phyloP scores from a whole-genome alignment of 2,113 vertebrate species.

The Cathartes aura region DNA sequence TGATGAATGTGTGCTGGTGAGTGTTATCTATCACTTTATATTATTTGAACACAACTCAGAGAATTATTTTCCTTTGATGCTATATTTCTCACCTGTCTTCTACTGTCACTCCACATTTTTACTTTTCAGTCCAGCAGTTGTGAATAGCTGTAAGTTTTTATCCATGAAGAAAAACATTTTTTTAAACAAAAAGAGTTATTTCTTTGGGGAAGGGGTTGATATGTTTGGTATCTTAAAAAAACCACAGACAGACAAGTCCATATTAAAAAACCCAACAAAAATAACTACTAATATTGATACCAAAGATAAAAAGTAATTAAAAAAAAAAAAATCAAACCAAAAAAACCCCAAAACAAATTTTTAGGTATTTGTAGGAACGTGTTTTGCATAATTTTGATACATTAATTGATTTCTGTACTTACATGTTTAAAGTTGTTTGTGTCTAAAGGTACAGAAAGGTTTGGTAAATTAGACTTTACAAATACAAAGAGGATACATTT shows the following conservation, averaged over 20 bases:
- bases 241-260: fast-evolving
- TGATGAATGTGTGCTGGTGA: background rate
- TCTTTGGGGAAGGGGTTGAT: background rate
- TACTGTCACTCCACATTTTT: background rate
- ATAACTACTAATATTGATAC: background rate
- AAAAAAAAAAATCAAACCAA: no score
- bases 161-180: background rate
- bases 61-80: background rate
- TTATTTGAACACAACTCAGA: background rate
- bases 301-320: background rate
- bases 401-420: background rate
- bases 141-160: background rate
- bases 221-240: background rate
- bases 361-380: background rate
- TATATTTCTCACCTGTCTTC: background rate
- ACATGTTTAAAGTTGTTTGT: background rate
- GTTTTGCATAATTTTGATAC: background rate
- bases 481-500: background rate
- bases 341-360: no score
- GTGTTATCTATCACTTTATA: background rate
- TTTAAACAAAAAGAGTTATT: background rate
- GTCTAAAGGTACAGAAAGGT: background rate
- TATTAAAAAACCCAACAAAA: fast-evolving
- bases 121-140: background rate
- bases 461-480: background rate